Base-by-base conservation (phyloP, 2,113 vertebrate species). In the Antennarius striatus region DNA sequence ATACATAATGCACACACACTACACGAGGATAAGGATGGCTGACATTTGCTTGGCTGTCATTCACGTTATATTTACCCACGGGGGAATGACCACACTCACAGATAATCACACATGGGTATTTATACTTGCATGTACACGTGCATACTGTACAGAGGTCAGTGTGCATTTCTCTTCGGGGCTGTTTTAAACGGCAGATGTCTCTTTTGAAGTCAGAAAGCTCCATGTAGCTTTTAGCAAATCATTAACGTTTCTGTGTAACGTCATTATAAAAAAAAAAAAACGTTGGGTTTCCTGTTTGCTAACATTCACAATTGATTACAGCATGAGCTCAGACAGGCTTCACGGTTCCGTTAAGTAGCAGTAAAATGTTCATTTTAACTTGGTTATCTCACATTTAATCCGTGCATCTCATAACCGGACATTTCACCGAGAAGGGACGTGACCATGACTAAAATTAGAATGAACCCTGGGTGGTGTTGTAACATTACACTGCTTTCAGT, bases 31-130 rank as follows among this genome's bases (percentile, higher is more conserved):
- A 82, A 84, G 75, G 74, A 83, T 51, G 68, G 64, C 53, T 87
- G 88, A 84, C 74, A 86, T 84, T 77, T 82, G 55, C 58, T 63
- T 62, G 59, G 67, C 78, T 47, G 65, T 85, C 80, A 79, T 75
- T 89, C 68, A 83, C 71, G 32, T 81, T 83, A 65, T 66, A 60
- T 67, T 62, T 32, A 48, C 71, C 76, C 82, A 28, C 22, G 6
- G 30, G 74, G 64, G 61, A 50, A 63, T 68, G 61, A 36, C 75
- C 56, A 54, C 4, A 36, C 63, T 67, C 14, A 14, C 40, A 58
- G 53, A 74, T 78, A 79, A 73, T 80, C 60, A 74, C 51, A 65
- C 58, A 36, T 0, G 58, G 52, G 75, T 64, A 66, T 76, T 70
- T 56, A 68, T n/a, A 63, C 42, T 68, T 46, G 55, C 46, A 75